Base-by-base conservation (phyloP, 2,797 vertebrate genomes). In the Ciconia nigra region DNA sequence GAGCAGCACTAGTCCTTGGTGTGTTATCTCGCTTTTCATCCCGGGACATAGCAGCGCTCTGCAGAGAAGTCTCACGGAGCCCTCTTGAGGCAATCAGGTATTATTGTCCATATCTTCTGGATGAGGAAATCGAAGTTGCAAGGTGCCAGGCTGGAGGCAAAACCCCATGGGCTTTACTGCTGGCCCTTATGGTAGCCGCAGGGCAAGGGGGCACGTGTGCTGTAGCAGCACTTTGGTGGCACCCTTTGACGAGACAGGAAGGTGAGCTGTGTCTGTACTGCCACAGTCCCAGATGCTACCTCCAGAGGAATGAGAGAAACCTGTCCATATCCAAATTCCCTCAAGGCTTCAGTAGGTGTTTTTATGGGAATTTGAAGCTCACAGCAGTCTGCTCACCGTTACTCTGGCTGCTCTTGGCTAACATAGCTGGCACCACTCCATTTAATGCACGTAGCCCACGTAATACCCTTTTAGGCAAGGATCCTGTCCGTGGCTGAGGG, bases 61-160 rank as follows among this genome's bases (percentile, higher is more conserved):
- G 77, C 81, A n/a, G 37, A 82, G 83, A 90, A 59, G 96, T 94
- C 73, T 35, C 77, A 42, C 83, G 26, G 95, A 94, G 96, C 94
- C 96, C 96, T 96, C 96, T 96, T 85, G 95, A 97, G 96, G 95
- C 83, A 90, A 35, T 16, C 12, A 8, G 67, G 51, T 71, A 61
- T 85, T 71, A 96, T 5, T 74, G 92, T 90, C 88, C 33, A 0
- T 41, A 15, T 41, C 59, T 44, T 18, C 22, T 7, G 67, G 21
- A 6, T 21, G 20, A 69, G 73, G 77, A 84, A 46, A 76, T 31
- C 1, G 2, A 7, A 84, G 5, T 9, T 67, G 80, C 41, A 28
- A 74, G 52, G 78, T 66, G 85, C 59, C 52, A 37, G 49, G 58
- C 49, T 66, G 73, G 47, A 54, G 63, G 8, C 20, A 76, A 63